These are phyloP conservation scores for Psittacula echo DNA, from an alignment of 2,797 vertebrate species.

Conservation along the genomic window DNA sequence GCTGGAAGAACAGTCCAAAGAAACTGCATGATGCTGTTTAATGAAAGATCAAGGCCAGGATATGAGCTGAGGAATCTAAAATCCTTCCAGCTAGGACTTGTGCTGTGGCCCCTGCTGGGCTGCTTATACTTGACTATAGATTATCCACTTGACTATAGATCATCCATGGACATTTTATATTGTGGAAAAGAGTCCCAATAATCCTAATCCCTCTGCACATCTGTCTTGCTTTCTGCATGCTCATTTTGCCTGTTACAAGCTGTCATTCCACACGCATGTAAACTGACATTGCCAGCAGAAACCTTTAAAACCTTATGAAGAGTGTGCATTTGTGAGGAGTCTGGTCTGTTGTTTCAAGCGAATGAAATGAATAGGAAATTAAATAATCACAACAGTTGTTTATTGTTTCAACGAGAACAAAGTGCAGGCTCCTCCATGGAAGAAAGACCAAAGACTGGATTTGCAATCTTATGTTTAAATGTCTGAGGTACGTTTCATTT, in stretches of 20 bases:
- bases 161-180: neutral
- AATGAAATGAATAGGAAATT: constrained; percentile 52
- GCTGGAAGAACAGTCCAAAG: neutral
- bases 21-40: neutral
- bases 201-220: neutral
- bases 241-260: neutral
- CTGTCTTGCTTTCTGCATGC: constrained; percentile 5
- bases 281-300: neutral
- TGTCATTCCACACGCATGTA: neutral
- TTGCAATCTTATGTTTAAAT: constrained; percentile 31
- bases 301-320: neutral
- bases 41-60: neutral
- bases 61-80: neutral
- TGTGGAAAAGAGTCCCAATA: neutral
- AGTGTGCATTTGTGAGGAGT: neutral
- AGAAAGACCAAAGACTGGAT: constrained; percentile 23
- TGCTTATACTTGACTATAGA: neutral
- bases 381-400: constrained; percentile 56
- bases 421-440: neutral
- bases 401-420: constrained; percentile 54
- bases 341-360: constrained; percentile 19
- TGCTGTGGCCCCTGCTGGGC: neutral
- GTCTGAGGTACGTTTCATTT: constrained; percentile 42
- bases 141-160: neutral
- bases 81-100: neutral